A percentile compares a stretch with the other conserved stretches of the same genome.
phyloP scores from a whole-genome alignment of 2,888 invertebrate species.

The Odontocolon sp. region DNA sequence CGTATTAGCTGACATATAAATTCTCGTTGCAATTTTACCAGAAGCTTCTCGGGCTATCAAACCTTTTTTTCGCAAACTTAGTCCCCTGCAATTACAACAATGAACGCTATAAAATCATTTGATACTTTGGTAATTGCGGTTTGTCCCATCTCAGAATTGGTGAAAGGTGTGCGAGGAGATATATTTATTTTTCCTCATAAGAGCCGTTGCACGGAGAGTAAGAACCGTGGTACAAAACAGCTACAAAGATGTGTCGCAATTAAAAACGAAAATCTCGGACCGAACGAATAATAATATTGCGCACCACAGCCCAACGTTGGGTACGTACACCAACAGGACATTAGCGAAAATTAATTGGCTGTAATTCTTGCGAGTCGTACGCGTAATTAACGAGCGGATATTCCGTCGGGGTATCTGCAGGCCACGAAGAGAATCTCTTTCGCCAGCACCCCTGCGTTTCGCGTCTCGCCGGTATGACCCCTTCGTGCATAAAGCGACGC shows the following conservation, averaged over 20 bases:
- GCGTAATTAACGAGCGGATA: slow-evolving; percentile 74
- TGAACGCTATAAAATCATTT: slow-evolving; percentile 1
- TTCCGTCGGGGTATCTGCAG: slow-evolving; percentile 68
- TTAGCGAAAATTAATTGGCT: slow-evolving; percentile 71
- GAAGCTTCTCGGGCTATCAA: background rate
- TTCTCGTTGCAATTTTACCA: slow-evolving; percentile 57
- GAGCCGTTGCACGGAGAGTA: background rate
- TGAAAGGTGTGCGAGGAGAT: too few species aligned
- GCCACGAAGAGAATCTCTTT: slow-evolving; percentile 51
- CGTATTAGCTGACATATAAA: slow-evolving; percentile 77
- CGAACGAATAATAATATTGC: slow-evolving; percentile 56
- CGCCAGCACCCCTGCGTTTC: slow-evolving; percentile 49
- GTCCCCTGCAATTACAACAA: slow-evolving; percentile 13
- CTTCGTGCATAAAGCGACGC: slow-evolving; percentile 55
- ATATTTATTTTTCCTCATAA: too few species aligned
- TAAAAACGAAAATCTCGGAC: slow-evolving; percentile 55
- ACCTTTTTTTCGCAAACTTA: background rate
- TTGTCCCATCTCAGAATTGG: background rate
- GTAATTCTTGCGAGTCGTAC: slow-evolving; percentile 71
- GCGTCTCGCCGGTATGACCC: slow-evolving; percentile 29
- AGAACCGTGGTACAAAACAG: slow-evolving; percentile 14
- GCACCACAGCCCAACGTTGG: slow-evolving; percentile 43
- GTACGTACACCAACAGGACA: slow-evolving; percentile 42
- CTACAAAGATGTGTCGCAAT: slow-evolving; percentile 53
- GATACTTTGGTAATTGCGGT: slow-evolving; percentile 20